Base-by-base conservation (phyloP, 2,888 invertebrate species). In the Dichetophora obliterata region DNA sequence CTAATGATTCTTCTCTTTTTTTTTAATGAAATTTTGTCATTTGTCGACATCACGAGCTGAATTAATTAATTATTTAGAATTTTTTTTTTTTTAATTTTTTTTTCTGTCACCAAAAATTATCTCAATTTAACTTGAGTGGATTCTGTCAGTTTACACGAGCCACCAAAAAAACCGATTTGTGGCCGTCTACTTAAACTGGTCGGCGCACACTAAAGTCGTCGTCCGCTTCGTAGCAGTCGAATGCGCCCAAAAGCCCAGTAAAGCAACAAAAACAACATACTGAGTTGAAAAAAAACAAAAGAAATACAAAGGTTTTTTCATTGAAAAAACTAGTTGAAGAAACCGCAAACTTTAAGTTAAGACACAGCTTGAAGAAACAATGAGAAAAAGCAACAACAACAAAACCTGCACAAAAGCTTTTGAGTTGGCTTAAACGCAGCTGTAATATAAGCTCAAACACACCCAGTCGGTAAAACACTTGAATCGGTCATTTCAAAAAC, bases 121-220 rank as follows among this genome's bases (percentile, higher is more conserved):
- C 57, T 54, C 57, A 57, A 34, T 31, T 71, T 57, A 11, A 37
- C 37, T 68, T 14, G 59, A 61, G 48, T 37, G 59, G 48, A 61
- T 59, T 72, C 61, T 16, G 24, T 66, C 31, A 54, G 66, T 31
- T 54, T 5, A 11, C 52, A 74, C 74, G 54, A 61, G 37, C 74
- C 73, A 63, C 63, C 71, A 71, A 71, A 57, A 74, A 75, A 80
- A 81, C 82, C 75, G 82, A 83, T 84, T 87, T 87, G 89, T 89
- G 89, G 88, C 89, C 89, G 88, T 89, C 87, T 88, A 86, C 87
- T 85, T 86, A 88, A 89, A 88, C 89, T 87, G 88, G 88, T 89
- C 89, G 89, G 88, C 89, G 85, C 89, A 89, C 89, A 89, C 89
- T 89, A 84, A 89, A 89, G 85, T 87, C 84, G 86, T 86, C 85